Base-by-base conservation (phyloP, 2,888 invertebrate species). In the Auanema sp. region DNA sequence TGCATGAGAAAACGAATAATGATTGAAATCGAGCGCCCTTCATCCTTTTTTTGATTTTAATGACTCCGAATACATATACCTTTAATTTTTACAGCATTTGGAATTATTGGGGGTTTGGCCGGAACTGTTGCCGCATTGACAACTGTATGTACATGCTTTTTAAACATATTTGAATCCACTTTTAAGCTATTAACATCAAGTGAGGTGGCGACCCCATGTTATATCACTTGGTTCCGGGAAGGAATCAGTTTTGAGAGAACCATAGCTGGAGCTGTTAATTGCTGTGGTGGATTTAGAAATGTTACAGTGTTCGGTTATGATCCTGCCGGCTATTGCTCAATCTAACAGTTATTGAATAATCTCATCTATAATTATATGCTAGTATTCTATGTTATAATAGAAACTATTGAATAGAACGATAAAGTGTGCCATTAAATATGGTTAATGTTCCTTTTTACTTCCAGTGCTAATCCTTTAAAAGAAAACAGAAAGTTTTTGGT, bases 61-160 rank as follows among this genome's bases (percentile, higher is more conserved):
- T 5, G 6, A n/a, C n/a, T n/a, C n/a, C n/a, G n/a, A n/a, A n/a
- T n/a, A n/a, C n/a, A n/a, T n/a, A n/a, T n/a, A n/a, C 23, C 10
- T 52, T 23, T n/a, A 23, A 24, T 47, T 42, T 3, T 21, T 67
- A 21, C 61, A 74, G 71, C 64, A 0, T 72, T 75, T 52, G 75
- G 71, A n/a, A 8, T 69, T 10, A 54, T 72, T 42, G 75, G 75
- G 11, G 75, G 75, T 14, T 24, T 67, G 16, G 65, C 72, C n/a
- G 66, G 71, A 0, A 68, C 75, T 5, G 55, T 55, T 25, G 66
- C 72, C 0, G 75, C 75, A n/a, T 54, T 72, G 25, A 64, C 66
- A 42, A 51, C 54, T 21, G 54, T 54, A 50, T 6, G 24, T 10
- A 25, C 6, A 5, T 0, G 6, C 23, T 6, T 23, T 52, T 6